Evolutionary conservation across 2,888 invertebrate species (phyloP), one percentile per base, ranked within the genome.

Genomic region (Malthinus seriepunctatus): DNA sequence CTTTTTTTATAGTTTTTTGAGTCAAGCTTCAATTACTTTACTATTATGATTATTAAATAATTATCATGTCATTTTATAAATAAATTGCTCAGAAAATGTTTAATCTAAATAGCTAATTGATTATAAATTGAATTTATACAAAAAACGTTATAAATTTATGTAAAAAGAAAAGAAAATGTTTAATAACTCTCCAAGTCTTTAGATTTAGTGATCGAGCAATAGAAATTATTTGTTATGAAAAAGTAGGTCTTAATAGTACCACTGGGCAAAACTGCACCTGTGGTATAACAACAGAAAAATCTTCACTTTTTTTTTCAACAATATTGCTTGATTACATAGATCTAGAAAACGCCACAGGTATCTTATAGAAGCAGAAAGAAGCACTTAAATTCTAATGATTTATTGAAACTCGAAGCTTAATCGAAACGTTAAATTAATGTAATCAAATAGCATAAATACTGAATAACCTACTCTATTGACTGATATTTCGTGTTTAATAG

Each of bases 261-360:
- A 54, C 15, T 48, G 44, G 50, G 44, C 39, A 55, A 23, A 23
- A 55, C 32, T 55, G 55, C 55, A 55, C 55, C 44, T 48, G 49
- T 49, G 49, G 49, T 55, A 49, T 55, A 55, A 31, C 15, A 12
- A 8, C 34, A 14, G 46, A 55, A 55, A 54, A 49, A 46, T 46
- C 32, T 31, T 32, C 51, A 62, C 59, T 42, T 42, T 23, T 42
- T 23, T 42, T 62, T 49, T 61, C 55, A 42, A 54, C 54, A 57
- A 55, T 54, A 32, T 57, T 51, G 51, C 55, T 62, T 64, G 64
- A 64, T 64, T 64, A 59, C 60, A 64, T 35, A 58, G 62, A 59
- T 63, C 56, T 52, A 57, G 55, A 51, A 52, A 31, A 60, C 60
- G 60, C 57, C 59, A 56, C 64, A 62, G 64, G 64, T 64, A 62